These are phyloP conservation scores for Omphaloscelis lunosa DNA, from an alignment of 2,888 invertebrate species.

Conservation along the genomic window DNA sequence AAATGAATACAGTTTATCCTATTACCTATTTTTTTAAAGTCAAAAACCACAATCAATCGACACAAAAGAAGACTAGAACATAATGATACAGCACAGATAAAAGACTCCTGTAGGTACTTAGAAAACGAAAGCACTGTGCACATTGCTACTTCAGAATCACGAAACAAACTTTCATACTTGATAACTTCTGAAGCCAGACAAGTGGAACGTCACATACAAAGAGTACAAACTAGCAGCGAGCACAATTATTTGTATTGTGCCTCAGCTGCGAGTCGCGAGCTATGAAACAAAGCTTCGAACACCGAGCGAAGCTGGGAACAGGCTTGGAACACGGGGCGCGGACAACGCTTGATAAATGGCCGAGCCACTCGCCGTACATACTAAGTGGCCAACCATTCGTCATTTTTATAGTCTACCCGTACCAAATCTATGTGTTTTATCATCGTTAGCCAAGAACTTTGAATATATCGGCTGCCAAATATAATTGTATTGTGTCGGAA, in stretches of 20 bases:
- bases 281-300: conserved; percentile 56
- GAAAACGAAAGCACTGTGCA: conserved; percentile 10
- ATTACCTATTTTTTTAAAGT: background rate
- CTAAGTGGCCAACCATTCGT: conserved; percentile 59
- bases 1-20: background rate
- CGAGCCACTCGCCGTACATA: conserved; percentile 57
- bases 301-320: conserved; percentile 22
- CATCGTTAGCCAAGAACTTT: conserved; percentile 58
- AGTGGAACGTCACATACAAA: conserved; percentile 52
- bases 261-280: conserved; percentile 49
- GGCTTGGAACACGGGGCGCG: conserved; percentile 36
- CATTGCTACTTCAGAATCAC: conserved; percentile 18
- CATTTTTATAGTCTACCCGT: conserved; percentile 63
- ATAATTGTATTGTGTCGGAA: conserved; percentile 46
- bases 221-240: conserved; percentile 40
- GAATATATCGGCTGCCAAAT: conserved; percentile 57
- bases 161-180: conserved; percentile 42
- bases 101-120: background rate
- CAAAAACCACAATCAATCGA: background rate
- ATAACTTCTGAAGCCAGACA: conserved; percentile 42
- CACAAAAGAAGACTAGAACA: background rate
- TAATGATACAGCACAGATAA: background rate
- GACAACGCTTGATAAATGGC: conserved; percentile 67
- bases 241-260: conserved; percentile 62
- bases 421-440: conserved; percentile 65